Evolutionary conservation across 2,888 invertebrate genomes (phyloP).

Genomic region (Drosophila fulvimacula): DNA sequence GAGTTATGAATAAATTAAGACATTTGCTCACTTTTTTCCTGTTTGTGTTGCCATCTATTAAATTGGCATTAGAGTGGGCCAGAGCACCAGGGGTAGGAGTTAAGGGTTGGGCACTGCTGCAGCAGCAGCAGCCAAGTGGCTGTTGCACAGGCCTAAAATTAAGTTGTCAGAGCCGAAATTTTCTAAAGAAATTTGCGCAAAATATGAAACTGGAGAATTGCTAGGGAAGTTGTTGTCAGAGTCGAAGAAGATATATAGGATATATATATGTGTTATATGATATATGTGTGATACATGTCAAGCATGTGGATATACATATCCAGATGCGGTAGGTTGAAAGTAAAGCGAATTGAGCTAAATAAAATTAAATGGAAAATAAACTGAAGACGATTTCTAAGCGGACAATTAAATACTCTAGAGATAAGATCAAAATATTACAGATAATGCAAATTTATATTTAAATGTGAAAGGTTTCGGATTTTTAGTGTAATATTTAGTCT

Average conservation of each 20-base stretch:
- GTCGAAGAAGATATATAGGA: background rate
- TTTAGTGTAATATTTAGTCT: no score
- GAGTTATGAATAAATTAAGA: constrained; percentile 83
- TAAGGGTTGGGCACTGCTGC: background rate
- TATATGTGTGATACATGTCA: constrained; percentile 1
- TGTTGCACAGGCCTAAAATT: constrained; percentile 21
- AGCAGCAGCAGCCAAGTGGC: constrained; percentile 25
- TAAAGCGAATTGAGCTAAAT: background rate
- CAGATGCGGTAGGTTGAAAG: constrained; percentile 43
- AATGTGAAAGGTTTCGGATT: no score
- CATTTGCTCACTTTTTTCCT: constrained; percentile 74
- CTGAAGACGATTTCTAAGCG: background rate
- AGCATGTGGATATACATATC: background rate
- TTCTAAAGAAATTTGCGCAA: constrained; percentile 38
- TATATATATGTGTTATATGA: constrained; percentile 18
- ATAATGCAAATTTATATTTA: no score
- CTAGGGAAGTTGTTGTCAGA: constrained; percentile 1
- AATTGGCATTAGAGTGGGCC: constrained; percentile 80
- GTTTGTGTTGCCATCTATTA: constrained; percentile 71
- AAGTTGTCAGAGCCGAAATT: constrained; percentile 19
- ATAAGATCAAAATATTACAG: no score
- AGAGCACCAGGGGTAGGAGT: background rate
- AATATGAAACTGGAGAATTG: constrained; percentile 44
- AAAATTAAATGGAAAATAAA: background rate
- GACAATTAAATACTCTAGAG: constrained; percentile 46